Evolutionary conservation across 2,888 invertebrate species (phyloP).

Genomic region (Myopa tessellatipennis): DNA sequence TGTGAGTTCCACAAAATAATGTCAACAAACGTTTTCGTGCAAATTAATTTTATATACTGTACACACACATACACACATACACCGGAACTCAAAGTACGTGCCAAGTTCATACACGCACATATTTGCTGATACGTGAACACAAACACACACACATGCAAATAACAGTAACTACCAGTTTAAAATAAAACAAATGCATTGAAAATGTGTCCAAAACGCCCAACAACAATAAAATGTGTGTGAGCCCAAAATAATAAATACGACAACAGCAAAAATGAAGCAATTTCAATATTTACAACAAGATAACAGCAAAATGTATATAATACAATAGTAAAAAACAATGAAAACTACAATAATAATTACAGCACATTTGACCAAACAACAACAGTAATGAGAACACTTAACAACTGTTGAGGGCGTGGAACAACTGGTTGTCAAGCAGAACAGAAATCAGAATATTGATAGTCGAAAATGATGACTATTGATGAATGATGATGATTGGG

Average conservation of each 20-base stretch:
- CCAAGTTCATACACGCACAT: not conserved
- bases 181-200: no score
- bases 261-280: not conserved
- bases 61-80: not conserved
- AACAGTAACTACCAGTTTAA: not conserved
- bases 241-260: not conserved
- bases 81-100: no score
- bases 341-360: no score
- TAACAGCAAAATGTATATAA: no score
- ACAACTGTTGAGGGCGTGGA: no score
- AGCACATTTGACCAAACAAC: not conserved
- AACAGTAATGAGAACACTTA: not conserved
- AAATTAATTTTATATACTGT: conserved; percentile 38
- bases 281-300: not conserved
- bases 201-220: no score
- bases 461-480: no score
- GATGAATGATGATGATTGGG: no score
- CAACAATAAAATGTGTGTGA: not conserved
- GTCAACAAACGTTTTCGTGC: conserved; percentile 40
- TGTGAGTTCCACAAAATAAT: conserved; percentile 33
- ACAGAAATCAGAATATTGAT: no score
- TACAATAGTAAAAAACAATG: not conserved
- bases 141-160: not conserved
- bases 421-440: no score
- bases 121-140: not conserved